Percentiles rank a stretch among this genome's conserved stretches.
phyloP scores from a whole-genome alignment of 2,113 vertebrate genomes.

The Agapornis roseicollis region DNA sequence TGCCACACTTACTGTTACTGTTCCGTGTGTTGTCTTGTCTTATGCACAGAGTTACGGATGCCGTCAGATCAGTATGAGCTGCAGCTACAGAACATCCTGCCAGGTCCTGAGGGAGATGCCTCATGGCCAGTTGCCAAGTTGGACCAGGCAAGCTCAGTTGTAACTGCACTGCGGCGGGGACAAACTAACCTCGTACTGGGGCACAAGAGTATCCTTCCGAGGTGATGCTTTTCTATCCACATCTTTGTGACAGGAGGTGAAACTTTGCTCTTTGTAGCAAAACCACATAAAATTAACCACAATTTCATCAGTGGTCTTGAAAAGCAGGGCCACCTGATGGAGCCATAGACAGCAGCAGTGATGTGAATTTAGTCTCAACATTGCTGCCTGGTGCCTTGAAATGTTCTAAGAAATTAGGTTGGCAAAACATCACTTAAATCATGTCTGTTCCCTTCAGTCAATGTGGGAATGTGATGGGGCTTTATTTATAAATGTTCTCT shows the following conservation, averaged over 20 bases:
- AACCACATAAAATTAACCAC: not conserved
- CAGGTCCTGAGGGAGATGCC: constrained; percentile 63
- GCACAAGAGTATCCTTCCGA: constrained; percentile 79
- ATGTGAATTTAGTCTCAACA: not conserved
- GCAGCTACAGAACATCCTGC: constrained; percentile 84
- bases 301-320: not conserved
- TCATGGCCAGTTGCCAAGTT: constrained; percentile 76
- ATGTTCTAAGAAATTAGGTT: not conserved
- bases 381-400: not conserved
- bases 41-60: constrained; percentile 82
- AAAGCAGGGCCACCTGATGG: not conserved
- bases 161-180: constrained; percentile 76
- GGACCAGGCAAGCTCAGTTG: constrained; percentile 73
- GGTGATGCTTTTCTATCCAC: not conserved
- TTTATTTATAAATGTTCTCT: not conserved
- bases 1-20: not conserved
- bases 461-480: not conserved
- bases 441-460: not conserved
- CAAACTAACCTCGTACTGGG: constrained; percentile 72
- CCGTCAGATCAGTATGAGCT: constrained; percentile 92
- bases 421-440: not conserved
- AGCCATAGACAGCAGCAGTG: not conserved
- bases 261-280: not conserved
- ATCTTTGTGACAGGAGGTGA: not conserved
- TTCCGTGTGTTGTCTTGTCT: not conserved